Conservation (phyloP, 2,797 vertebrate genomes). For the Peromyscus melanophrys region DNA sequence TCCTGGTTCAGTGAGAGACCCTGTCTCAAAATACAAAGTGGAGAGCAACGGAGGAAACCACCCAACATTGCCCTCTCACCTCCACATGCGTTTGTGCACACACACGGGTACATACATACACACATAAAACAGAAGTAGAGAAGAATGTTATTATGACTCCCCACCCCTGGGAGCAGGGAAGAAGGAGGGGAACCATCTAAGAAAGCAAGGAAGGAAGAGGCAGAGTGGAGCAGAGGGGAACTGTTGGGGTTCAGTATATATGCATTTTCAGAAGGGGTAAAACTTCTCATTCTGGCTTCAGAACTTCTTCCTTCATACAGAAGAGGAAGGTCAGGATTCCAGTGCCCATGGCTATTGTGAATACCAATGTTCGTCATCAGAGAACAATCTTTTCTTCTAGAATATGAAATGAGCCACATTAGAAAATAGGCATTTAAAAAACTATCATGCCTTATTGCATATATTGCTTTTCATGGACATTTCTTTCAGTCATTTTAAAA, state of each 20-base stretch:
- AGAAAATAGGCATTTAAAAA: not conserved
- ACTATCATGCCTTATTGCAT: constrained; percentile 21
- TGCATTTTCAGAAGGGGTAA: constrained; percentile 38
- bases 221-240: not conserved
- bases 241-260: not conserved
- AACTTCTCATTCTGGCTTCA: constrained; percentile 28
- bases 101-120: not conserved
- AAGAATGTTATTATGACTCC: not conserved
- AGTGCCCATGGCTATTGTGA: not conserved
- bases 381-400: constrained; percentile 53
- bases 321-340: constrained; percentile 7
- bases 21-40: not conserved
- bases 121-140: not conserved
- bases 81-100: not conserved
- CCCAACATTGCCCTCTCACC: not conserved
- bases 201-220: not conserved
- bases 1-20: not conserved
- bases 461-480: constrained; percentile 52
- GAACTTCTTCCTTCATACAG: not conserved
- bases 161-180: not conserved
- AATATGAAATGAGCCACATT: constrained; percentile 30
- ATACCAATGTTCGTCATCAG: not conserved
- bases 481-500: constrained; percentile 38
- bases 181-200: not conserved
- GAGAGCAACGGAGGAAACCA: not conserved